Evolutionary conservation across 1,140 invertebrate species (phyloP).

Genomic region (Papilio polytes): DNA sequence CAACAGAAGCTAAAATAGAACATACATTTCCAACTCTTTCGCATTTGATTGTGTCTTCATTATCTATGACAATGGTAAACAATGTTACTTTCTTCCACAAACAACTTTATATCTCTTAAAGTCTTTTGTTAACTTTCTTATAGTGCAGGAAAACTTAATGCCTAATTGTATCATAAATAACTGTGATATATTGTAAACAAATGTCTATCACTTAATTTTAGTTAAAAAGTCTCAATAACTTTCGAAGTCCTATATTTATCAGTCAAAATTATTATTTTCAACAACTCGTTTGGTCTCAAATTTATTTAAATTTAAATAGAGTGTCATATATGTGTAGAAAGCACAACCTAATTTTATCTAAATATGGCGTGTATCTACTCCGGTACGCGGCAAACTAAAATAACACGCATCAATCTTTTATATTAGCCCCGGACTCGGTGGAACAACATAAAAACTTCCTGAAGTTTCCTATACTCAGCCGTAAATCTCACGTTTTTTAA

Average conservation of each 20-base stretch:
- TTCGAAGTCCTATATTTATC: not conserved
- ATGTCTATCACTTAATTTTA: not conserved
- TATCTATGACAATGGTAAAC: conserved; percentile 25
- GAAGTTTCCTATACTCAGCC: conserved; percentile 75
- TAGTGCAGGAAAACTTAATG: not conserved
- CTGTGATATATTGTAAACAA: not conserved
- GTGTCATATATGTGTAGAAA: conserved; percentile 20
- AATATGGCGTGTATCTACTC: conserved; percentile 26
- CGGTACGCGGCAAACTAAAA: conserved; percentile 48
- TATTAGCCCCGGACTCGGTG: conserved; percentile 66
- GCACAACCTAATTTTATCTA: conserved; percentile 28
- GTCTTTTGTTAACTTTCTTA: not conserved
- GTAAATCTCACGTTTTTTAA: conserved; percentile 82
- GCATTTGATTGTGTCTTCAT: conserved; percentile 12
- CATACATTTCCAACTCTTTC: not conserved
- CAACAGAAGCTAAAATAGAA: not conserved
- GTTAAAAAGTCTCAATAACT: not conserved
- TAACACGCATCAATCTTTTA: conserved; percentile 75
- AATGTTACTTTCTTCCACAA: not conserved
- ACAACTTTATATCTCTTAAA: not conserved
- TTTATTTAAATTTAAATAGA: not conserved
- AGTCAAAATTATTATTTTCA: not conserved
- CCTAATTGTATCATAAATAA: not conserved
- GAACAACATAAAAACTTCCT: conserved; percentile 80
- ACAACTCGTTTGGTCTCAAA: not conserved